Conservation (phyloP, 2,797 vertebrate genomes). For the Pelobates cultripes region DNA sequence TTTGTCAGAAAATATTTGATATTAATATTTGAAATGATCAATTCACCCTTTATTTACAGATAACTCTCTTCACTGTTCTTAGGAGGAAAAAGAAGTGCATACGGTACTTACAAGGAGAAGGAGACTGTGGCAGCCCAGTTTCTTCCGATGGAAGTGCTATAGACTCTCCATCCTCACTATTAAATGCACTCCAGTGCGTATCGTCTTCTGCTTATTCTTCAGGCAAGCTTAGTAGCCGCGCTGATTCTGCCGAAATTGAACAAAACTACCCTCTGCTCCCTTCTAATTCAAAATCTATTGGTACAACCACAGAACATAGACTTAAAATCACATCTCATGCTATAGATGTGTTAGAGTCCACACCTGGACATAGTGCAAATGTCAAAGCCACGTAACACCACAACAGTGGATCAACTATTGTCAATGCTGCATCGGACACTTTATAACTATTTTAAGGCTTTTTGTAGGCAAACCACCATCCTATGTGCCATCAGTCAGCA, state of each 20-base stretch:
- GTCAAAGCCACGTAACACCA: conserved; percentile 61
- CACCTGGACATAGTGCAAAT: conserved; percentile 55
- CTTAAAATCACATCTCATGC: conserved; percentile 61
- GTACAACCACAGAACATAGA: conserved; percentile 67
- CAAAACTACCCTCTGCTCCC: conserved; percentile 60
- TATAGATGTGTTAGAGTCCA: conserved; percentile 51
- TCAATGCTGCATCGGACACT: conserved; percentile 46
- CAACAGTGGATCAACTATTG: conserved; percentile 5
- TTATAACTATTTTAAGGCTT: conserved; percentile 8
- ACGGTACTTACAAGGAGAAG: conserved; percentile 98
- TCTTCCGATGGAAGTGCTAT: conserved; percentile 98
- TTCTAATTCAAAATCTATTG: conserved; percentile 67
- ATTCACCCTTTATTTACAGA: conserved; percentile 91
- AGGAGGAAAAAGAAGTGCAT: conserved; percentile 99
- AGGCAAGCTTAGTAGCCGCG: conserved; percentile 71
- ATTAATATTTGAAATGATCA: conserved; percentile 75
- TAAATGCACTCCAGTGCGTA: conserved; percentile 69
- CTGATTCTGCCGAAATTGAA: conserved; percentile 62
- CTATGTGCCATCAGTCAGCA: not conserved
- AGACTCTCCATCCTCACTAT: conserved; percentile 87
- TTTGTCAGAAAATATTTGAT: not conserved
- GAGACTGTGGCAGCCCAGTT: conserved; percentile 93
- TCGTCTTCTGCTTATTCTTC: conserved; percentile 68
- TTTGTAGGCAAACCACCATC: conserved; percentile 2
- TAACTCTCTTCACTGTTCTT: conserved; percentile 94